phyloP scores from a whole-genome alignment of 2,888 invertebrate species.

The Tromatobia lineatoria region DNA sequence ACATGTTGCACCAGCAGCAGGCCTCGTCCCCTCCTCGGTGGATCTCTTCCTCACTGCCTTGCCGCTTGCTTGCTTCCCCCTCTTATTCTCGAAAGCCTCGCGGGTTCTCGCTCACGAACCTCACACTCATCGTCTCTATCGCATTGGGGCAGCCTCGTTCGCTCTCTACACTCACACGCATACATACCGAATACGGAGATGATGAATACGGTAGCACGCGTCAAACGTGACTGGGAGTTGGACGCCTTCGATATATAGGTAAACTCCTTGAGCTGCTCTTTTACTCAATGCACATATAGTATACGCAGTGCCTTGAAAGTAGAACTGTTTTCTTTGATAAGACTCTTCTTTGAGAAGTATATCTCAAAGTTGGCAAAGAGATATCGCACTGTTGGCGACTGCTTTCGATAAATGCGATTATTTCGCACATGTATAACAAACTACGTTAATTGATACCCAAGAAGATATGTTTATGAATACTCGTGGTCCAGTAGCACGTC shows the following conservation, averaged over 20 bases:
- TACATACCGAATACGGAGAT: constrained; percentile 36
- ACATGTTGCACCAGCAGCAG: constrained; percentile 50
- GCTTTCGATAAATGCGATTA: neutral
- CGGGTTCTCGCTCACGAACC: constrained; percentile 37
- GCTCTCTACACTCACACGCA: constrained; percentile 24
- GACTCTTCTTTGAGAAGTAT: neutral
- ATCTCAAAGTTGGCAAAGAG: neutral
- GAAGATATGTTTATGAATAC: neutral
- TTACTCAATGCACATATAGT: constrained; percentile 8
- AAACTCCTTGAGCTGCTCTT: neutral
- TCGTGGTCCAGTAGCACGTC: neutral
- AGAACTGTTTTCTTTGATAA: neutral
- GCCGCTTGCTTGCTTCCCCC: neutral
- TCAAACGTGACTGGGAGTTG: constrained; percentile 59
- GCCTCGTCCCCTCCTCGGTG: neutral
- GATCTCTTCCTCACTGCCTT: neutral
- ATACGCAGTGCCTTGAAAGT: constrained; percentile 5
- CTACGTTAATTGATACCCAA: too few species aligned
- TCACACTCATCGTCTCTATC: constrained; percentile 39
- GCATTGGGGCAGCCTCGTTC: constrained; percentile 32
- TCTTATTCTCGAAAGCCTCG: neutral
- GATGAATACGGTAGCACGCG: constrained; percentile 63
- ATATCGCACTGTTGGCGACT: neutral
- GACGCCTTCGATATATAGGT: constrained; percentile 12
- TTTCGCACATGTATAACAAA: neutral